Percentiles rank a stretch among this genome's conserved stretches.
Evolutionary conservation across 2,888 invertebrate genomes (phyloP).

Genomic region (Drosophila mercatorum): DNA sequence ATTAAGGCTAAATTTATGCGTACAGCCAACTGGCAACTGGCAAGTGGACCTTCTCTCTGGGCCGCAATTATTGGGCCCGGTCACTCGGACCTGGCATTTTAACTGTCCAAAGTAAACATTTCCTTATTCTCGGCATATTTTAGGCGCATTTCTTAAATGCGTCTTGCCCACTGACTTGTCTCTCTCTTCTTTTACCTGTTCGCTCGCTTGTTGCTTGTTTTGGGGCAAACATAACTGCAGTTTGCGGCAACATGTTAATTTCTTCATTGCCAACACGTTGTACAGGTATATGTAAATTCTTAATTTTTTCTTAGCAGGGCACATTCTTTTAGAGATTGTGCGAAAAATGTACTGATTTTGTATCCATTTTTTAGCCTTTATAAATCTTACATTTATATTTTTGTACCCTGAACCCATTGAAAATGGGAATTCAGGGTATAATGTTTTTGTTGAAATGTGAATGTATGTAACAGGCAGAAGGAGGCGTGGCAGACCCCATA

Average conservation of each 20-base stretch:
- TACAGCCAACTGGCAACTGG: conserved; percentile 43
- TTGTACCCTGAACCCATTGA: too few species aligned
- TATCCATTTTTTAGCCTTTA: too few species aligned
- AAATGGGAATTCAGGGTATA: too few species aligned
- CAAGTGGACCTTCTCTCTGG: conserved; percentile 17
- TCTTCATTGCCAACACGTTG: conserved; percentile 60
- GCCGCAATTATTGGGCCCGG: conserved; percentile 60
- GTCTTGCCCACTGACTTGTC: conserved; percentile 25
- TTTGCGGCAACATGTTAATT: conserved; percentile 76
- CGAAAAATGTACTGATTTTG: not conserved
- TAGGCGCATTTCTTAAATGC: conserved; percentile 67
- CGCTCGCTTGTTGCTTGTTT: conserved; percentile 45
- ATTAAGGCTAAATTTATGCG: conserved; percentile 81
- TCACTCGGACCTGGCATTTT: conserved; percentile 60
- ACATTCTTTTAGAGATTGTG: not conserved
- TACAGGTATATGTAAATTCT: conserved; percentile 9
- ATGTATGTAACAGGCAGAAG: too few species aligned
- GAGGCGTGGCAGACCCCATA: too few species aligned
- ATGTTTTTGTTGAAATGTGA: too few species aligned
- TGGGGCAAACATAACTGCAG: conserved; percentile 68
- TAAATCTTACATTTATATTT: too few species aligned
- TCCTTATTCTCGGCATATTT: conserved; percentile 72
- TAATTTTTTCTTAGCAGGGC: not conserved
- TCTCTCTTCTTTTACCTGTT: conserved; percentile 9
- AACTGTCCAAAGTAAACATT: conserved; percentile 76